A percentile compares a stretch with the other conserved stretches of the same genome.
Evolutionary conservation across 2,113 vertebrate genomes (phyloP).

Genomic region (Sander lucioperca): DNA sequence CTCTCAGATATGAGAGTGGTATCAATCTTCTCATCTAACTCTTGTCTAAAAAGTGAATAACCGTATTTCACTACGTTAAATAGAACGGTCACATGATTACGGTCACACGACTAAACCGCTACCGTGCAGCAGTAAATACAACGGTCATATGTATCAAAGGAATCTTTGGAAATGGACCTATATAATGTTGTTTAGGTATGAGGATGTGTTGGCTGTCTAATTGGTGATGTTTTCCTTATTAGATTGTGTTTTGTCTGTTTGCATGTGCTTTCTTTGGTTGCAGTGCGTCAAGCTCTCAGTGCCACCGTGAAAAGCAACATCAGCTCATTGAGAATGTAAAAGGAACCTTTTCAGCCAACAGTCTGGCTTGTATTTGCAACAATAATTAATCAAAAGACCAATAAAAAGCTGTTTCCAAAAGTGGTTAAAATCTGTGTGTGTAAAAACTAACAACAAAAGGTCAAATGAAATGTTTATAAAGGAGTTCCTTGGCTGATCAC

Average conservation of each 20-base stretch:
- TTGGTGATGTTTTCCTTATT: neutral
- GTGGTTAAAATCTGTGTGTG: slow-evolving; percentile 4
- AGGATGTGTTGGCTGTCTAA: too few species aligned
- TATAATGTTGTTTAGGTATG: too few species aligned
- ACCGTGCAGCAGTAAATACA: too few species aligned
- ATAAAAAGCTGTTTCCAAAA: slow-evolving; percentile 1
- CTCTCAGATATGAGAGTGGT: too few species aligned
- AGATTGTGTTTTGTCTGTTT: neutral
- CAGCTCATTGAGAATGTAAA: neutral
- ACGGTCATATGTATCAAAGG: too few species aligned
- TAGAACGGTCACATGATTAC: too few species aligned
- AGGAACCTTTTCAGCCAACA: neutral
- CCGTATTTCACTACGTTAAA: too few species aligned
- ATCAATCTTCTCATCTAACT: too few species aligned
- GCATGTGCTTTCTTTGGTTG: neutral
- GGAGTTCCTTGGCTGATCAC: slow-evolving; percentile 2
- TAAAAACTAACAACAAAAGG: slow-evolving; percentile 33
- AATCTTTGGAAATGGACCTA: too few species aligned
- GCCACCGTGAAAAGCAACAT: neutral
- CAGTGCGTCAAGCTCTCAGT: neutral
- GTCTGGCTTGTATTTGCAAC: slow-evolving; percentile 1
- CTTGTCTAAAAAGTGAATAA: too few species aligned
- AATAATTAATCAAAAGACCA: neutral
- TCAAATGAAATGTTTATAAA: slow-evolving; percentile 27
- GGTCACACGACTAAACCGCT: too few species aligned